Evolutionary conservation across 2,888 invertebrate genomes (phyloP).

Genomic region (Priocnemis perturbator): DNA sequence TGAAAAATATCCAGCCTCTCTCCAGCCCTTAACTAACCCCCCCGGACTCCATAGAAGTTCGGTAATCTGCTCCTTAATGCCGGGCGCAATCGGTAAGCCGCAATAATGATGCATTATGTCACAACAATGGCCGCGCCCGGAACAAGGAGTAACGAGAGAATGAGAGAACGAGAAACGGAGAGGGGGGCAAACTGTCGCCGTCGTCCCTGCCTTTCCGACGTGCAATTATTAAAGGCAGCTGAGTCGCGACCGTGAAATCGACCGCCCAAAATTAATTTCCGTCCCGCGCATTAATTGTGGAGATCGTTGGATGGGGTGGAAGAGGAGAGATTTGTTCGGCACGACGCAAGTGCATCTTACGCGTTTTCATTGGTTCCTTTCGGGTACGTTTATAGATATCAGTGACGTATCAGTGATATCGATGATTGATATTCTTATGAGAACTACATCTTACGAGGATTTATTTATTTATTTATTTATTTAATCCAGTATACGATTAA

Average conservation of each 20-base stretch:
- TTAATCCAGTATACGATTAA: no score
- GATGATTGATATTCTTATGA: no score
- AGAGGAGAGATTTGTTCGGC: no score
- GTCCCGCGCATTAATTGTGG: slow-evolving; percentile 17
- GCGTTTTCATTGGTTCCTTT: no score
- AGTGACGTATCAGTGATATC: no score
- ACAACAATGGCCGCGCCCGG: slow-evolving; percentile 25
- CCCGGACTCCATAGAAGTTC: slow-evolving; percentile 31
- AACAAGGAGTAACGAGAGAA: slow-evolving; percentile 5
- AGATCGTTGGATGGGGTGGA: slow-evolving; percentile 8
- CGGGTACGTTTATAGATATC: no score
- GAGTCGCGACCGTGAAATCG: slow-evolving; percentile 39
- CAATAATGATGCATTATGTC: slow-evolving; percentile 45
- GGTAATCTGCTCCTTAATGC: slow-evolving; percentile 42
- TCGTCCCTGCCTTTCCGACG: no score
- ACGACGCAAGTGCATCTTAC: no score
- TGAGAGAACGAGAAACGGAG: neutral
- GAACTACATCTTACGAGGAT: no score
- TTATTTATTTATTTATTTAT: no score
- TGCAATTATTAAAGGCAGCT: slow-evolving; percentile 18
- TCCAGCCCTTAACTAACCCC: slow-evolving; percentile 12
- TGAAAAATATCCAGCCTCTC: slow-evolving; percentile 25
- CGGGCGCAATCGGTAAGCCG: slow-evolving; percentile 28
- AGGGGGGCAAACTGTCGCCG: neutral
- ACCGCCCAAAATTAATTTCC: slow-evolving; percentile 45